Conservation (phyloP, 2,797 vertebrate species). For the Lacerta agilis region DNA sequence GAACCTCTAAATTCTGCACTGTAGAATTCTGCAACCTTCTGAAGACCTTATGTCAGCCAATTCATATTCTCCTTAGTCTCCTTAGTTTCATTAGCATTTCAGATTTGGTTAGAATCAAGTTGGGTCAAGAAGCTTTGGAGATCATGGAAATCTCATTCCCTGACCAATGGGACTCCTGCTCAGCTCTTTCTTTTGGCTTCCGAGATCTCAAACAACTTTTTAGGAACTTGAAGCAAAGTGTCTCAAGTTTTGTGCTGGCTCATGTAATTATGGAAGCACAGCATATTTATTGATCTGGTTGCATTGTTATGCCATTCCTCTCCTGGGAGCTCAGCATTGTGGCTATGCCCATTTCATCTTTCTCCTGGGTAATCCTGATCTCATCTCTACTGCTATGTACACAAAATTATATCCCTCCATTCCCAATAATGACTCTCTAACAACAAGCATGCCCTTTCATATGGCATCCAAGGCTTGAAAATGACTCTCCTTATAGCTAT, state of each 20-base stretch:
- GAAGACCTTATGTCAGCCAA: neutral
- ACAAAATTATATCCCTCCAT: neutral
- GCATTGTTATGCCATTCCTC: neutral
- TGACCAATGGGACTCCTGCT: neutral
- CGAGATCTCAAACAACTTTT: neutral
- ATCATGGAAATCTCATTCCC: neutral
- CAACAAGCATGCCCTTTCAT: neutral
- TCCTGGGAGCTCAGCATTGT: neutral
- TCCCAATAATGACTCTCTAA: neutral
- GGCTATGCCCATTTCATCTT: neutral
- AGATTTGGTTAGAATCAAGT: neutral
- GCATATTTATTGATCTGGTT: too few relatives aligned
- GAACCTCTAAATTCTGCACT: neutral
- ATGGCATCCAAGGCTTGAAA: neutral
- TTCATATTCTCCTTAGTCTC: neutral
- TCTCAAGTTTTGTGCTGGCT: neutral
- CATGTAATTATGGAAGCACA: too few relatives aligned
- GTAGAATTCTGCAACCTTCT: neutral
- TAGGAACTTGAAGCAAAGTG: neutral
- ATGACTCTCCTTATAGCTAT: neutral
- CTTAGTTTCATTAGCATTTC: neutral
- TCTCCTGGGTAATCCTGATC: neutral
- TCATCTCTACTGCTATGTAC: neutral
- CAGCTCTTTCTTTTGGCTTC: neutral
- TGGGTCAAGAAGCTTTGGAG: neutral